Percentiles rank a stretch among this genome's conserved stretches.
phyloP scores from a whole-genome alignment of 2,888 invertebrate genomes.

The Didymodactylos carnosus region DNA sequence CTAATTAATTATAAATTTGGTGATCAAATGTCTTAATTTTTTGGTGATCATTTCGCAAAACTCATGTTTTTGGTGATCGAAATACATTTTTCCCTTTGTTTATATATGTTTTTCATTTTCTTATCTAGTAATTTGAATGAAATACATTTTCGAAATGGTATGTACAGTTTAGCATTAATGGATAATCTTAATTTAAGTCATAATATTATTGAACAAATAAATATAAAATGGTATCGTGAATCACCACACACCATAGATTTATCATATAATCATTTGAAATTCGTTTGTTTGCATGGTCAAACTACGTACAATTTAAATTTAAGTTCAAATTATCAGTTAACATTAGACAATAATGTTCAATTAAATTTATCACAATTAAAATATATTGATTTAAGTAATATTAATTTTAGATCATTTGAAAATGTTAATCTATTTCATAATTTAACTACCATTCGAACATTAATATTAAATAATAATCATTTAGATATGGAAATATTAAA shows the following conservation, averaged over 20 bases:
- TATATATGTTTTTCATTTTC: too few relatives aligned
- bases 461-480: neutral
- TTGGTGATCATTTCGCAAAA: too few relatives aligned
- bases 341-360: neutral
- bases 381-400: neutral
- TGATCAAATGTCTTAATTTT: too few relatives aligned
- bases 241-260: neutral
- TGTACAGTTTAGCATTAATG: neutral
- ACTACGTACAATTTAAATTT: neutral
- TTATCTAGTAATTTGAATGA: too few relatives aligned
- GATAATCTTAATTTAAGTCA: neutral
- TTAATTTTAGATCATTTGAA: neutral
- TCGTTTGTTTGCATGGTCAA: neutral
- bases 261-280: neutral
- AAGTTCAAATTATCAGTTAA: neutral
- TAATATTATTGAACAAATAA: neutral
- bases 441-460: neutral
- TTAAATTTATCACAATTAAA: neutral
- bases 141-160: neutral
- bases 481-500: neutral
- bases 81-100: too few relatives aligned
- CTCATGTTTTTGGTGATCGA: too few relatives aligned
- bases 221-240: neutral
- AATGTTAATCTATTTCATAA: neutral
- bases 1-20: too few relatives aligned